Conservation (phyloP, 2,888 invertebrate genomes). For the Diaprepes abbreviatus region DNA sequence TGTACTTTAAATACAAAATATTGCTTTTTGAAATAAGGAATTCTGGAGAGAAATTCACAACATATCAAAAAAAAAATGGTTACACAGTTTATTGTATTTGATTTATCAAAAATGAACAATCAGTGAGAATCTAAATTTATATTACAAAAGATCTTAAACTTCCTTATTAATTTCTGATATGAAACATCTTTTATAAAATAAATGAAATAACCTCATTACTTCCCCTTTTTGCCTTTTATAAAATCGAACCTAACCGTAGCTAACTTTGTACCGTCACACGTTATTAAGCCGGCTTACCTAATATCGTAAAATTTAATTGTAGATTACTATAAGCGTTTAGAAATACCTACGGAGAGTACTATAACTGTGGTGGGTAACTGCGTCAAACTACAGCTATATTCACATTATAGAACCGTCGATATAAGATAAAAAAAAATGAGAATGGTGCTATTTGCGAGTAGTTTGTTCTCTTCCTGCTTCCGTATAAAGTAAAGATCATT, state of each 20-base stretch:
- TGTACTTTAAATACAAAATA: no score
- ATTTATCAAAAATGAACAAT: no score
- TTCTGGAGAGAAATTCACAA: no score
- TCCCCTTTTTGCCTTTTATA: conserved; percentile 12
- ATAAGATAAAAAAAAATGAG: conserved; percentile 14
- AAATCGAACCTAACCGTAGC: conserved; percentile 13
- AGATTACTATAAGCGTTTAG: conserved; percentile 19
- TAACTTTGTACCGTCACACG: conserved; percentile 10
- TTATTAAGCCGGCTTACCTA: conserved; percentile 28
- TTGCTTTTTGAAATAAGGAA: no score
- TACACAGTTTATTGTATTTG: no score
- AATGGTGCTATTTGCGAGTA: conserved; percentile 26
- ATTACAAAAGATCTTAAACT: not conserved
- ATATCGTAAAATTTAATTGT: conserved; percentile 28
- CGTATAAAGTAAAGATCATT: conserved; percentile 24
- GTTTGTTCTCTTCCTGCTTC: conserved; percentile 29
- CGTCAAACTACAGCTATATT: conserved; percentile 33
- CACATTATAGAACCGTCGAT: conserved; percentile 15
- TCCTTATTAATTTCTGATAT: not conserved
- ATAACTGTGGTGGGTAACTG: conserved; percentile 22
- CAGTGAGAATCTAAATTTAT: no score
- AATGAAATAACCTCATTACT: not conserved
- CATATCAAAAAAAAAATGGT: no score
- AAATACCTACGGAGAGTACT: conserved; percentile 6
- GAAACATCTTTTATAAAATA: not conserved